phyloP scores from a whole-genome alignment of 2,888 invertebrate species.

The Dryomyza anilis region DNA sequence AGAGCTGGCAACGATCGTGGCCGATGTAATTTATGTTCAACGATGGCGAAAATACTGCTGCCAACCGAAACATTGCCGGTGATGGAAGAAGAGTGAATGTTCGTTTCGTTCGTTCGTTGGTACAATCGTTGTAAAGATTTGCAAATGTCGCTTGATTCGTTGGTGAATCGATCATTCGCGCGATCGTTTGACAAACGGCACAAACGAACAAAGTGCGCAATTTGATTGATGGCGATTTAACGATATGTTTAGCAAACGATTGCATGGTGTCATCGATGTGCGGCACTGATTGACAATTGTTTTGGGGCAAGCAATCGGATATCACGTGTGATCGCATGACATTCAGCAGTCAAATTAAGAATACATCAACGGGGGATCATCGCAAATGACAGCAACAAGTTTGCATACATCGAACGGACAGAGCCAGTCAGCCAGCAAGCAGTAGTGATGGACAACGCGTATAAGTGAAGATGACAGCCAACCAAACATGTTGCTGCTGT shows the following conservation, averaged over 20 bases:
- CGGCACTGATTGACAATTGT: conserved; percentile 7
- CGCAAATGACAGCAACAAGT: neutral
- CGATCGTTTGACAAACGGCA: neutral
- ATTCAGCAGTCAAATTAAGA: conserved; percentile 21
- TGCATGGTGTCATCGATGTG: conserved; percentile 34
- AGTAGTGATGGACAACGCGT: neutral
- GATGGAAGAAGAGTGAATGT: no score
- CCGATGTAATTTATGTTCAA: neutral
- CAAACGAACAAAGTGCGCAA: conserved; percentile 11
- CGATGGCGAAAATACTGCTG: no score
- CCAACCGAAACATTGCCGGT: no score
- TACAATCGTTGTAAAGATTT: conserved; percentile 1
- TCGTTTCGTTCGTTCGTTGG: no score
- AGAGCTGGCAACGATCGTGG: neutral
- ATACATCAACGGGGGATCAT: conserved; percentile 9
- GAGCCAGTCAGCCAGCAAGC: neutral
- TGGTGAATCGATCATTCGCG: neutral
- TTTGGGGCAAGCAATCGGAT: no score
- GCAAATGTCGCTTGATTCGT: conserved; percentile 6
- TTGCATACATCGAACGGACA: neutral
- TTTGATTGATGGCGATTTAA: conserved; percentile 61
- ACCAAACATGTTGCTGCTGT: no score
- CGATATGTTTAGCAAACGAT: conserved; percentile 58
- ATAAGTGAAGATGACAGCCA: no score
- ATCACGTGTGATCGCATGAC: conserved; percentile 12